Conservation (phyloP, 2,797 vertebrate species). For the Alosa sapidissima region DNA sequence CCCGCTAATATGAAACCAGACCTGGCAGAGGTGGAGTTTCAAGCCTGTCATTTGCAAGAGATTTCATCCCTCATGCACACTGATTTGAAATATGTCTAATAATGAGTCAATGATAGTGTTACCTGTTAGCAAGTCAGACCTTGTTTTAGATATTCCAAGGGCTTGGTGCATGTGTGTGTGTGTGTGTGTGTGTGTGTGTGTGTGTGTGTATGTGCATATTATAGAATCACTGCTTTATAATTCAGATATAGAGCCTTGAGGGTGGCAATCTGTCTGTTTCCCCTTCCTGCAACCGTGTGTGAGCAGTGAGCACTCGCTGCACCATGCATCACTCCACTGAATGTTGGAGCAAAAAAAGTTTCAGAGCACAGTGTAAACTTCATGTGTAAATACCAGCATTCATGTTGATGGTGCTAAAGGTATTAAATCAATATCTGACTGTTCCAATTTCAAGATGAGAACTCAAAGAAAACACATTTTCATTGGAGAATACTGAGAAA, state of each 20-base stretch:
- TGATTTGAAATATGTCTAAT: not conserved
- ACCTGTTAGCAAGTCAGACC: not conserved
- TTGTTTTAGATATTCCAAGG: not conserved
- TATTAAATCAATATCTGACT: not conserved
- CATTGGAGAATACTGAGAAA: not conserved
- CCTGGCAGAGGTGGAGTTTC: not conserved
- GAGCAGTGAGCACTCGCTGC: not conserved
- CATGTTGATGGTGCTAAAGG: not conserved
- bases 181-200: not conserved
- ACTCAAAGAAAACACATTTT: not conserved
- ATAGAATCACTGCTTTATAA: not conserved
- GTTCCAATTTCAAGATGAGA: not conserved
- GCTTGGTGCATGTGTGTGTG: not conserved
- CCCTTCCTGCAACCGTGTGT: not conserved
- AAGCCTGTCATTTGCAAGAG: not conserved
- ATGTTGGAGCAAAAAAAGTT: not conserved
- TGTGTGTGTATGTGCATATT: not conserved
- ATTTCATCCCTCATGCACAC: not conserved
- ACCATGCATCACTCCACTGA: not conserved
- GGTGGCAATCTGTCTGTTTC: not conserved
- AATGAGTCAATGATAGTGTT: not conserved
- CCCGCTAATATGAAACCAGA: not conserved
- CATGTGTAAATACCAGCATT: constrained; percentile 13
- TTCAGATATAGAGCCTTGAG: not conserved
- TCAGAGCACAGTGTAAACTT: not conserved